Evolutionary conservation across 2,888 invertebrate species (phyloP), one percentile per base, ranked within the genome.

Genomic region (Macrosiphum euphorbiae): DNA sequence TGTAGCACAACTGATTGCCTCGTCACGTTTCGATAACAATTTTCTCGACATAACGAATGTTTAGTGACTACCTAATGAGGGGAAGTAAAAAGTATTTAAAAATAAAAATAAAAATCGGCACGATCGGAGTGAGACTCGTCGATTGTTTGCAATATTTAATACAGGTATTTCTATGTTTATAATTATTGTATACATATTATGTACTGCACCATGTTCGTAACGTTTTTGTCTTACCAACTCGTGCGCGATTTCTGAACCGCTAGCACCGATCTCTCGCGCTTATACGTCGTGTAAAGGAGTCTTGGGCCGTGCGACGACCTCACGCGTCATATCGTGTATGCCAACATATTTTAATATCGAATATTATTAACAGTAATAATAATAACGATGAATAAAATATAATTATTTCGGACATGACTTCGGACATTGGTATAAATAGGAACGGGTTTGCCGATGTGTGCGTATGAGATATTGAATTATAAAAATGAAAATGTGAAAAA

Each of bases 331-430:
- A 78, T 78, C 78, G 78, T 20, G 47, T 44, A 35, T 3, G 13
- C 28, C 5, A 61, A 35, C 55, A 41, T 44, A 67, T 67, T 67
- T n/a, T 67, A 52, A 58, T 85, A 26, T 87, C 55, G 28, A 92
- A 55, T 50, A 55, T 88, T 88, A 52, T n/a, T 78, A 87, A 92
- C 24, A 52, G 50, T 61, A 58, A 86, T 67, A 87, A 92, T 91
- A 92, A 92, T 90, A 89, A 85, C 85, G 84, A 93, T 50, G 58
- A 93, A 85, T 84, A 93, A 84, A 89, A 89, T 52, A 92, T 93
- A 93, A 93, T 93, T 93, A 85, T 90, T 89, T 93, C 35, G 93
- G 92, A 92, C 92, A 92, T 88, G 92, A 91, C 86, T 58, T 41
- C 20, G 52, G 92, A 78, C 78, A 35, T 78, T 35, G n/a, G 35